Evolutionary conservation across 2,797 vertebrate species (phyloP).

Genomic region (Phrynocephalus guinanensis): DNA sequence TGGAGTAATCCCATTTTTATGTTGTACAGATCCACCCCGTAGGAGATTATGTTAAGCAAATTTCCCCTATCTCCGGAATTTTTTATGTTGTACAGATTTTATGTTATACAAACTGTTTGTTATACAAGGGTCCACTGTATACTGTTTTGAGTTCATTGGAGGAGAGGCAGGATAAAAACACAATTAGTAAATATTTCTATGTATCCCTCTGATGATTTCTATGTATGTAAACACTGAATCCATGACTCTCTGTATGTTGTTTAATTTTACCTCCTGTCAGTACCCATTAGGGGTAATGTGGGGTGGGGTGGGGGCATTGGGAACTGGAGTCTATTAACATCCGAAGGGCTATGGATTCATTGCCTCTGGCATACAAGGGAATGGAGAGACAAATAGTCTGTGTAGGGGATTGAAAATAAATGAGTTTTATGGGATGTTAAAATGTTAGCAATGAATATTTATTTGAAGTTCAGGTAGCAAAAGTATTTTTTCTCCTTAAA

Average conservation of each 20-base stretch:
- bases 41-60: too few species aligned
- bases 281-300: background rate
- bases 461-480: constrained; percentile 9
- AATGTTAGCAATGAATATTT: background rate
- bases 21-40: too few species aligned
- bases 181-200: constrained; percentile 16
- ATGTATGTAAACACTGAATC: background rate
- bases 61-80: too few species aligned
- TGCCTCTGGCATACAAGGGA: background rate
- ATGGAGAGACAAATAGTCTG: background rate
- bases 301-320: too few species aligned
- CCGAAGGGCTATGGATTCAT: too few species aligned
- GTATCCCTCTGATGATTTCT: background rate
- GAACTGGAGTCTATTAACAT: background rate
- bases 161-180: too few species aligned
- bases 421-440: background rate
- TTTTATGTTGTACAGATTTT: too few species aligned
- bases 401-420: background rate
- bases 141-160: too few species aligned
- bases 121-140: too few species aligned
- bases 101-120: too few species aligned
- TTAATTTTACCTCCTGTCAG: background rate
- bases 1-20: background rate
- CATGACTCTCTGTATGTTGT: background rate
- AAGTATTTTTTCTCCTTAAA: constrained; percentile 62